phyloP scores from a whole-genome alignment of 2,113 vertebrate species.

The Monopterus albus region DNA sequence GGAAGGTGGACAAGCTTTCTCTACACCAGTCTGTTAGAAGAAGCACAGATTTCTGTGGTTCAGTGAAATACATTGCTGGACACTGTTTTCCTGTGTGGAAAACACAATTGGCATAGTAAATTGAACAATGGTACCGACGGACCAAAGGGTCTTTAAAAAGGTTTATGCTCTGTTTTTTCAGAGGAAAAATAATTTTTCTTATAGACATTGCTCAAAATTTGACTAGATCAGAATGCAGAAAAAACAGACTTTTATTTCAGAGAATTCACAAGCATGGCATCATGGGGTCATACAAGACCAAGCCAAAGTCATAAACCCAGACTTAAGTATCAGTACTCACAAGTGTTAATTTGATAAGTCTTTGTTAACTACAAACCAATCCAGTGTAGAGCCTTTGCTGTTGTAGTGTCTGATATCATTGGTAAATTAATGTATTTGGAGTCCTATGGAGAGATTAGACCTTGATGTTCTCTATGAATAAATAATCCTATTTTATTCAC shows the following conservation, averaged over 20 bases:
- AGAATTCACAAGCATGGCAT: too few relatives aligned
- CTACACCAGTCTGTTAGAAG: too few relatives aligned
- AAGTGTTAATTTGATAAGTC: neutral
- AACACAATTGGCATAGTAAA: conserved; percentile 36
- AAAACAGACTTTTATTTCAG: too few relatives aligned
- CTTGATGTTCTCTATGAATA: conserved; percentile 23
- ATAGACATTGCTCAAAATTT: too few relatives aligned
- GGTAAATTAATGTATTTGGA: neutral
- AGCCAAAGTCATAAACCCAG: too few relatives aligned
- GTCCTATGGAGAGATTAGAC: conserved; percentile 10
- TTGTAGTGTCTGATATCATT: conserved; percentile 17
- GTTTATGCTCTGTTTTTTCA: conserved; percentile 11
- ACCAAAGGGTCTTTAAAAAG: neutral
- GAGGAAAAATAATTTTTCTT: too few relatives aligned
- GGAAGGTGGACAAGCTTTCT: conserved; percentile 25
- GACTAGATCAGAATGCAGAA: too few relatives aligned
- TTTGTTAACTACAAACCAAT: conserved; percentile 1
- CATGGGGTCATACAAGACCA: neutral
- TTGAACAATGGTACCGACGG: conserved; percentile 31
- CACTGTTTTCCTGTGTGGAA: conserved; percentile 20
- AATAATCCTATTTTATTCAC: conserved; percentile 49
- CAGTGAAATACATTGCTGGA: conserved; percentile 39
- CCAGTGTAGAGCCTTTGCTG: neutral
- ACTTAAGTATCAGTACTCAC: neutral
- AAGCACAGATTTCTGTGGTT: too few relatives aligned